These are phyloP conservation scores for Liolophura sinensis DNA, from an alignment of 1,140 invertebrate genomes.

Conservation along the genomic window DNA sequence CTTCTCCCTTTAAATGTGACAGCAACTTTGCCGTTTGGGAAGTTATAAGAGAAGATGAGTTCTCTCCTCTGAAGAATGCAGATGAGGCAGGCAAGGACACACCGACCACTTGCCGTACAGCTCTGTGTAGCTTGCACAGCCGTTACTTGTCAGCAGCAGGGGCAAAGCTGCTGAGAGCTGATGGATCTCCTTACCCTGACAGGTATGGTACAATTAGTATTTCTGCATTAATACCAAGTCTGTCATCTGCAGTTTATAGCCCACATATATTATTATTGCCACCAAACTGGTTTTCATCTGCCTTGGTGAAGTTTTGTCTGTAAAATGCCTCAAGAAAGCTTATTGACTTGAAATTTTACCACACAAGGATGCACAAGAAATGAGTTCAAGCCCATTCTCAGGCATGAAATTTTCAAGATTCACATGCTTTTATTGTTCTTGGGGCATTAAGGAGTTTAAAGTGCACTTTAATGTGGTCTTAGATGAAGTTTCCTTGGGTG, in stretches of 20 bases:
- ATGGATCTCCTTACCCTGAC: constrained; percentile 59
- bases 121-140: constrained; percentile 80
- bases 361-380: too few relatives aligned
- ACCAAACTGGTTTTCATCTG: too few relatives aligned
- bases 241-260: not conserved
- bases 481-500: too few relatives aligned
- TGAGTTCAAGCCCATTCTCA: too few relatives aligned
- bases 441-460: too few relatives aligned
- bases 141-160: constrained; percentile 83
- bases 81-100: constrained; percentile 87
- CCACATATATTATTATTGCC: not conserved
- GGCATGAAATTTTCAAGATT: too few relatives aligned
- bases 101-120: constrained; percentile 80
- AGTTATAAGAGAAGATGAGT: constrained; percentile 90
- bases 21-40: constrained; percentile 91
- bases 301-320: too few relatives aligned
- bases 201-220: constrained; percentile 16
- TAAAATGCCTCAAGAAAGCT: too few relatives aligned
- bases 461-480: too few relatives aligned
- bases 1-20: constrained; percentile 41
- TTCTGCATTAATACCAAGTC: constrained; percentile 1
- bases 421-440: too few relatives aligned
- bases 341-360: too few relatives aligned
- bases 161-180: constrained; percentile 66
- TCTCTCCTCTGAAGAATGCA: constrained; percentile 95